Evolutionary conservation across 2,113 vertebrate species (phyloP).

Genomic region (Perognathus longimembris): DNA sequence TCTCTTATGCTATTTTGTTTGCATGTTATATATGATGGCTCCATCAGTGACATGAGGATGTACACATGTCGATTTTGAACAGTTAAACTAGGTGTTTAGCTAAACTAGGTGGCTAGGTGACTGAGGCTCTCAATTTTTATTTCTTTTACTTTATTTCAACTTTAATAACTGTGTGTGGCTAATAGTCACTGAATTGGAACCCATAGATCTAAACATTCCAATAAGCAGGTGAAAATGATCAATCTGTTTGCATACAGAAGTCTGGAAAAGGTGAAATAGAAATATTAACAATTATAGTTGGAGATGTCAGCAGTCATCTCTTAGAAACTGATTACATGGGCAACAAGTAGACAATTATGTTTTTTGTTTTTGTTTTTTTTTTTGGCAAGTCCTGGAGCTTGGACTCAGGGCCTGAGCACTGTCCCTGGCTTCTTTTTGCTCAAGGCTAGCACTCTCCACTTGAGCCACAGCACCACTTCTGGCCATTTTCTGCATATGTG

Average conservation of each 20-base stretch:
- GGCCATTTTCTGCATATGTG: too few relatives aligned
- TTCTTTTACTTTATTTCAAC: conserved; percentile 20
- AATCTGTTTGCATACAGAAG: neutral
- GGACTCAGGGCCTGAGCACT: too few relatives aligned
- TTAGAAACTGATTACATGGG: neutral
- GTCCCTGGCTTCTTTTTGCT: too few relatives aligned
- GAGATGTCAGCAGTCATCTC: neutral
- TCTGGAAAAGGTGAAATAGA: neutral
- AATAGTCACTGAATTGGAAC: neutral
- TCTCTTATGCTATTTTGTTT: neutral
- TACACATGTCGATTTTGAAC: neutral
- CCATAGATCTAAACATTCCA: neutral
- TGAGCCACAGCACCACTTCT: too few relatives aligned
- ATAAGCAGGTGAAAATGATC: neutral
- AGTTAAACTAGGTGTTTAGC: neutral
- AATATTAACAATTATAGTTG: neutral
- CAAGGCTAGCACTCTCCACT: too few relatives aligned
- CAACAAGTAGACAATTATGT: too few relatives aligned
- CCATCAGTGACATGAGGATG: too few relatives aligned
- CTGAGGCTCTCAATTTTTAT: neutral
- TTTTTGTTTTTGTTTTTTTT: too few relatives aligned
- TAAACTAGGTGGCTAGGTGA: neutral
- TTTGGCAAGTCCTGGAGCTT: too few relatives aligned
- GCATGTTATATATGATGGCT: too few relatives aligned
- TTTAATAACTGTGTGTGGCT: neutral